Evolutionary conservation across 2,888 invertebrate genomes (phyloP).

Genomic region (Lithosia quadra): DNA sequence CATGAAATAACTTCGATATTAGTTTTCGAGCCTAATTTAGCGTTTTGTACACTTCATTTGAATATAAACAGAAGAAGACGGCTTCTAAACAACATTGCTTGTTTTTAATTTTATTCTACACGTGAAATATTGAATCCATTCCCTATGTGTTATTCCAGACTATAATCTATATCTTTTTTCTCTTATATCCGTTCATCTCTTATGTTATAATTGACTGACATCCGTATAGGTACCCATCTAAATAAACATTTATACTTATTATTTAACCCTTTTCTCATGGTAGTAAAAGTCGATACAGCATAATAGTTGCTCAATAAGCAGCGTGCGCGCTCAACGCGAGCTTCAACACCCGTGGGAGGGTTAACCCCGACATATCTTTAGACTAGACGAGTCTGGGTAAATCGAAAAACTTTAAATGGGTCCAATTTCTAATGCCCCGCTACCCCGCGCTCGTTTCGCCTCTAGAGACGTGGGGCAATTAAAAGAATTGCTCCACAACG

Average conservation of each 20-base stretch:
- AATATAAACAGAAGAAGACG: not conserved
- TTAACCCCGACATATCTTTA: slow-evolving; percentile 56
- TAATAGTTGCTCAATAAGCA: slow-evolving; percentile 24
- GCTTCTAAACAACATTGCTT: no score
- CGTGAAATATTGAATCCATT: no score
- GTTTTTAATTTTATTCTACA: not conserved
- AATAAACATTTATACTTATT: not conserved
- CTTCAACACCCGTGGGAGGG: slow-evolving; percentile 43
- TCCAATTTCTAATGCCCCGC: slow-evolving; percentile 64
- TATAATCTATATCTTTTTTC: no score
- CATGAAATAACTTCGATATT: not conserved
- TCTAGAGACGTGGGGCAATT: slow-evolving; percentile 78
- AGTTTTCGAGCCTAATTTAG: not conserved
- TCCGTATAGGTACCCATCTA: not conserved
- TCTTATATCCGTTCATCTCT: not conserved
- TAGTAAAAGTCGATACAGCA: slow-evolving; percentile 29
- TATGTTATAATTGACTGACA: not conserved
- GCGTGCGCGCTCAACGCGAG: slow-evolving; percentile 23
- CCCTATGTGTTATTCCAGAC: no score
- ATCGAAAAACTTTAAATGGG: slow-evolving; percentile 84
- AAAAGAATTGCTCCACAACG: slow-evolving; percentile 76
- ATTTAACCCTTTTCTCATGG: slow-evolving; percentile 16
- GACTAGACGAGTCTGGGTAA: slow-evolving; percentile 69
- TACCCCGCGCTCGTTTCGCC: slow-evolving; percentile 35
- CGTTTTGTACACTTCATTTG: not conserved